These are phyloP conservation scores for Metridium senile DNA, from an alignment of 92 coral and sea anemone genomes.

Conservation along the genomic window DNA sequence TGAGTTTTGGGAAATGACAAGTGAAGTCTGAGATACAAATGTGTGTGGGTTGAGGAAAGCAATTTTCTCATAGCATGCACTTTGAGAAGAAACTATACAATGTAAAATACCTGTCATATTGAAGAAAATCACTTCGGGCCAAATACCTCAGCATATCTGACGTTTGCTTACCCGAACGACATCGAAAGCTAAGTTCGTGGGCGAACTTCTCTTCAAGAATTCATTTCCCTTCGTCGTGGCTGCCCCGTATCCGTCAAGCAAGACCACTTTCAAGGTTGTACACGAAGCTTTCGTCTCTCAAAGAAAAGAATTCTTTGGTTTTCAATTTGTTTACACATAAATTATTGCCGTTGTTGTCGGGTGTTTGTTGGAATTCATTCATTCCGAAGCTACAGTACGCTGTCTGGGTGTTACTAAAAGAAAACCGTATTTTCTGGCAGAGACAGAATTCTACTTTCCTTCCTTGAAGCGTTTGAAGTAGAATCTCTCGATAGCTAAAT, in stretches of 20 bases:
- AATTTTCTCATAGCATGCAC: conserved; percentile 19
- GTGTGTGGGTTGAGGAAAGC: conserved; percentile 49
- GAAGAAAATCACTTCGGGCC: background rate
- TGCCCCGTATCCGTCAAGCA: background rate
- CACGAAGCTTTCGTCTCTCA: background rate
- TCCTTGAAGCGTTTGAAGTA: background rate
- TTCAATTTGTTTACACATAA: no score
- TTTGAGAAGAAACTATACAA: background rate
- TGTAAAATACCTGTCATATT: conserved; percentile 19
- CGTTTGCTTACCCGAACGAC: background rate
- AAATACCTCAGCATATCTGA: background rate
- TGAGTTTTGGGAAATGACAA: conserved; percentile 39
- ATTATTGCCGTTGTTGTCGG: no score
- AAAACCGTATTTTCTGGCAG: background rate
- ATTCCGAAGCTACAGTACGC: background rate
- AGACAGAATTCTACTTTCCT: background rate
- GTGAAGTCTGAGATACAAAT: conserved; percentile 20
- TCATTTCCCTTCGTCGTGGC: background rate
- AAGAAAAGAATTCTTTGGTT: background rate
- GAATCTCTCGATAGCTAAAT: background rate
- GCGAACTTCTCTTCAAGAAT: background rate
- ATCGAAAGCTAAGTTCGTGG: background rate
- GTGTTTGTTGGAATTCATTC: background rate
- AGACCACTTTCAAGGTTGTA: background rate
- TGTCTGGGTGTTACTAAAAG: background rate